Percentiles rank a stretch among this genome's conserved stretches.
Conservation (phyloP, 1,140 invertebrate genomes). For the Cylas formicarius region DNA sequence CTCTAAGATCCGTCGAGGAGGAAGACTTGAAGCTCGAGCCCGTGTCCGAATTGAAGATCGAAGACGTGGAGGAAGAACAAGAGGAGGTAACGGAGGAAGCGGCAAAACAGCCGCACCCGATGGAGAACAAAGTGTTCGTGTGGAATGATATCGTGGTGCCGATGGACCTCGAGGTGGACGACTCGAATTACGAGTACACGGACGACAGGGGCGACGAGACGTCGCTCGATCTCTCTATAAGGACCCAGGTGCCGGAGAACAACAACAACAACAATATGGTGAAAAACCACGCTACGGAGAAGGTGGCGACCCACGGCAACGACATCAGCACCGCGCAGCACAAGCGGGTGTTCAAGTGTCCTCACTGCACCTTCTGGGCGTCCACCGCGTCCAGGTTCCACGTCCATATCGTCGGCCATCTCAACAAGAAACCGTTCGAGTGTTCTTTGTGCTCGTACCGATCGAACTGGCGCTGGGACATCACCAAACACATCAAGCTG, state of each 20-base stretch:
- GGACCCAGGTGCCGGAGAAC: constrained; percentile 36
- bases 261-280: constrained; percentile 12
- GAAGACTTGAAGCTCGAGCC: constrained; percentile 23
- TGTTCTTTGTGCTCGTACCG: constrained; percentile 89
- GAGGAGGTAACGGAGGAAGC: constrained; percentile 36
- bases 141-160: constrained; percentile 56
- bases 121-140: constrained; percentile 69
- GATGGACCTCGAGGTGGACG: constrained; percentile 39
- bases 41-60: constrained; percentile 40
- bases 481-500: constrained; percentile 89
- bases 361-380: constrained; percentile 84
- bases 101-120: constrained; percentile 53
- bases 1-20: constrained; percentile 38
- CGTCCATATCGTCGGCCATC: constrained; percentile 85
- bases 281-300: constrained; percentile 27
- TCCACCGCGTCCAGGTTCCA: constrained; percentile 86
- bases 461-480: constrained; percentile 93
- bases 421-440: constrained; percentile 90
- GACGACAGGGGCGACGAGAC: constrained; percentile 36
- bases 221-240: constrained; percentile 33
- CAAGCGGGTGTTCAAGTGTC: constrained; percentile 72
- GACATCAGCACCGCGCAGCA: constrained; percentile 40
- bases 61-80: constrained; percentile 32
- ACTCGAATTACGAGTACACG: constrained; percentile 39
- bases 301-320: constrained; percentile 41